Percentiles rank a stretch among this genome's conserved stretches.
These are phyloP conservation scores for Merluccius polli DNA, from an alignment of 2,797 vertebrate species.

Conservation along the genomic window DNA sequence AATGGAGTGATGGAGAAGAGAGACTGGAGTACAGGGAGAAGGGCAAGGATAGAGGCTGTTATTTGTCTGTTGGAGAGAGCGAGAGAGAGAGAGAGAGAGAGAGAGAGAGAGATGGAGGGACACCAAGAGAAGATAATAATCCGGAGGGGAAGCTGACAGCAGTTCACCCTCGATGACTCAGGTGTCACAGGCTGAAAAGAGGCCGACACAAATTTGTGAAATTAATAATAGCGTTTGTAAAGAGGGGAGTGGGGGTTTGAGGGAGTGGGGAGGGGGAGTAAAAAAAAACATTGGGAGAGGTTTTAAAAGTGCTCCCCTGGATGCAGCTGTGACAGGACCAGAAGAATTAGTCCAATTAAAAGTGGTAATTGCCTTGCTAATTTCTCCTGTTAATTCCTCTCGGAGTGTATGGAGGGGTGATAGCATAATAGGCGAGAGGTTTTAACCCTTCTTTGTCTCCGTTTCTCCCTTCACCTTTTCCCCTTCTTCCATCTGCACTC, in stretches of 20 bases:
- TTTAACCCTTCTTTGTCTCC: conserved; percentile 67
- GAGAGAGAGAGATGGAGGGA: conserved; percentile 27
- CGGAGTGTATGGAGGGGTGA: conserved; percentile 66
- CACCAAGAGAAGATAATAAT: conserved; percentile 56
- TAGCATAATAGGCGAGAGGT: conserved; percentile 69
- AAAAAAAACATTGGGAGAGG: conserved; percentile 23
- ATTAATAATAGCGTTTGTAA: conserved; percentile 75
- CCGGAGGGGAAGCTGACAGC: conserved; percentile 64
- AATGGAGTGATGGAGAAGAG: conserved; percentile 19
- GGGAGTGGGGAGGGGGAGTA: conserved; percentile 18
- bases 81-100: conserved; percentile 15
- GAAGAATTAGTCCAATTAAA: conserved; percentile 81
- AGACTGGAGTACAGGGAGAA: conserved; percentile 26
- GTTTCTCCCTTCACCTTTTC: conserved; percentile 36
- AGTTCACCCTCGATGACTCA: conserved; percentile 63
- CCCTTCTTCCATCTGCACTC: conserved; percentile 26
- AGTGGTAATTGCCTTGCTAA: conserved; percentile 81
- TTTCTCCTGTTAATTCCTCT: conserved; percentile 78
- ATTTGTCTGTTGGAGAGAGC: conserved; percentile 7
- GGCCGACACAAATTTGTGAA: conserved; percentile 67
- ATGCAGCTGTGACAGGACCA: conserved; percentile 77
- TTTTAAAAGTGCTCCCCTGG: conserved; percentile 58
- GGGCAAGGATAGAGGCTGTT: conserved; percentile 24
- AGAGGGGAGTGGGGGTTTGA: conserved; percentile 36
- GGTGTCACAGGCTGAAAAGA: conserved; percentile 76